A percentile compares a stretch with the other conserved stretches of the same genome.
phyloP scores from a whole-genome alignment of 2,888 invertebrate genomes.

The Ametastegia equiseti region DNA sequence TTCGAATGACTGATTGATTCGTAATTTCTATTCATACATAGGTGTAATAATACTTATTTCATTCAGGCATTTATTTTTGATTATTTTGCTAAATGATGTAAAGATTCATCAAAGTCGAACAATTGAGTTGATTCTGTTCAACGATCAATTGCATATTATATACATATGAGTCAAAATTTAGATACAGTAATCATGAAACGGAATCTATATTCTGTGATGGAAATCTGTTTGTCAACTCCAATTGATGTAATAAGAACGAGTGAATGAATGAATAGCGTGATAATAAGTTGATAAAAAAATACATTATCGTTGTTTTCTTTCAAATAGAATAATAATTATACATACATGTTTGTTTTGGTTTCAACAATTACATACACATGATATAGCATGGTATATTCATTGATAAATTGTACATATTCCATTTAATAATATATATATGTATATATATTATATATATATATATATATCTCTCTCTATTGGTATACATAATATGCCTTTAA shows the following conservation, averaged over 20 bases:
- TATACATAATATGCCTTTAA: slow-evolving; percentile 56
- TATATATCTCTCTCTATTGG: slow-evolving; percentile 58
- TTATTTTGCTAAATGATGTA: not conserved
- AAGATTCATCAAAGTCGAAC: not conserved
- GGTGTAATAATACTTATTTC: not conserved
- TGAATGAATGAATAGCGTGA: not conserved
- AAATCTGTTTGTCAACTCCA: too few relatives aligned
- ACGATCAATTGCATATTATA: not conserved
- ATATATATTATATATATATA: slow-evolving; percentile 58
- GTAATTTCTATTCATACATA: too few relatives aligned
- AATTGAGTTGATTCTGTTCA: not conserved
- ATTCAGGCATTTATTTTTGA: not conserved
- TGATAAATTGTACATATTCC: slow-evolving; percentile 8
- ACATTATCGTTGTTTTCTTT: not conserved
- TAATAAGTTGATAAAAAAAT: not conserved
- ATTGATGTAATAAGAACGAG: too few relatives aligned
- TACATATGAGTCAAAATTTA: too few relatives aligned
- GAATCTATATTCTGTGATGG: too few relatives aligned
- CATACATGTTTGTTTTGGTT: not conserved
- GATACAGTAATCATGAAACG: too few relatives aligned
- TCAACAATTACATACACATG: slow-evolving; percentile 12
- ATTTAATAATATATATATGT: slow-evolving; percentile 52
- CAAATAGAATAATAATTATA: slow-evolving; percentile 25
- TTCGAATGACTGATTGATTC: too few relatives aligned
- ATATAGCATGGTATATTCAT: not conserved